Conservation (phyloP, 2,113 vertebrate genomes). For the Vicugna pacos region DNA sequence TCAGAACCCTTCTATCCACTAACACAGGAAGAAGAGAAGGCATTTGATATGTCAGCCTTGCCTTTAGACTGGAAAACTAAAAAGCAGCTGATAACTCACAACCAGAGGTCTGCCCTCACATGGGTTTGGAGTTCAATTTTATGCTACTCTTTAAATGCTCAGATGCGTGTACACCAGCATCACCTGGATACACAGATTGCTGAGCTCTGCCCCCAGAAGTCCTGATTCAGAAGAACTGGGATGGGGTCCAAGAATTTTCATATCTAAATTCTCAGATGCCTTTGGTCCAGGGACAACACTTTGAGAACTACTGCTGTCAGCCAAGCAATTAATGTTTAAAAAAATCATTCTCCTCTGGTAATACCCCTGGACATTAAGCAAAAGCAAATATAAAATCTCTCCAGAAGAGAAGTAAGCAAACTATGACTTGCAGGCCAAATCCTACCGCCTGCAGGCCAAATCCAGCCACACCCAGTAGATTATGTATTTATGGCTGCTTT, state of each 20-base stretch:
- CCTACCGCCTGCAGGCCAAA: neutral
- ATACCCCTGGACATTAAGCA: slow-evolving; percentile 19
- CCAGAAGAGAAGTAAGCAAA: neutral
- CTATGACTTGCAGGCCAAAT: neutral
- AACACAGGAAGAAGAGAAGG: neutral
- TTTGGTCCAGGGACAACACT: neutral
- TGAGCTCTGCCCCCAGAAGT: neutral
- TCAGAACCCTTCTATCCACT: neutral
- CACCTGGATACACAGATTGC: neutral
- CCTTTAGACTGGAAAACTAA: slow-evolving; percentile 5
- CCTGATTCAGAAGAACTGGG: neutral
- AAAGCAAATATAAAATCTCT: slow-evolving; percentile 55
- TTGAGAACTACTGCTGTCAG: neutral
- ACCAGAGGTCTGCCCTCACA: neutral
- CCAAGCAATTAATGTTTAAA: neutral
- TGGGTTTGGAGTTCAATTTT: neutral
- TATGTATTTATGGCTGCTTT: neutral
- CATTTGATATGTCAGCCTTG: neutral
- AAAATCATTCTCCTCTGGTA: neutral
- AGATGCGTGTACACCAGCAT: neutral
- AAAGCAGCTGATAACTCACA: neutral
- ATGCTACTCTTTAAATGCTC: neutral
- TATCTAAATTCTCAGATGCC: neutral
- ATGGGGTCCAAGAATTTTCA: neutral
- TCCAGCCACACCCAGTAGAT: neutral